Percentiles rank a stretch among this genome's conserved stretches.
These are phyloP conservation scores for Orthosia incerta DNA, from an alignment of 2,888 invertebrate species.

Conservation along the genomic window DNA sequence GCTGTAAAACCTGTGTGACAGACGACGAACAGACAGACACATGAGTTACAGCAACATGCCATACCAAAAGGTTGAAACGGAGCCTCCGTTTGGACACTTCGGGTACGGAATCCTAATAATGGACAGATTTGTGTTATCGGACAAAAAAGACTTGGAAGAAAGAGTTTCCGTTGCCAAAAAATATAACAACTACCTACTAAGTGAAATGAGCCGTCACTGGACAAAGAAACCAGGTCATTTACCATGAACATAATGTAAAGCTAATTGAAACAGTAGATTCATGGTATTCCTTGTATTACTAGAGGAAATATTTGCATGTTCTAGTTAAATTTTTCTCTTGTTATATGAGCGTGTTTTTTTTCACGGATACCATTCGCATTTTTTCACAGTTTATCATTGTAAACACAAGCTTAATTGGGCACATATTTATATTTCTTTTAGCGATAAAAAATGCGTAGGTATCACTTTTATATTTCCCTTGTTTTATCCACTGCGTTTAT, in stretches of 20 bases:
- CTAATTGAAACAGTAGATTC: constrained; percentile 27
- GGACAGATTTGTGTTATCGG: background rate
- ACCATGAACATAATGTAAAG: constrained; percentile 24
- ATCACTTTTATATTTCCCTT: background rate
- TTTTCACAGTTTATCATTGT: constrained; percentile 19
- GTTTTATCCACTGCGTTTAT: background rate
- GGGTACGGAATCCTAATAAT: too few relatives aligned
- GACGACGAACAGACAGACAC: too few relatives aligned
- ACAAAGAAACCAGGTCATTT: constrained; percentile 26
- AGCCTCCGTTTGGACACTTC: too few relatives aligned
- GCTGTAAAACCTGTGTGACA: too few relatives aligned
- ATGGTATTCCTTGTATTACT: background rate
- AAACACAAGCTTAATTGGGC: constrained; percentile 2
- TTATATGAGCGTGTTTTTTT: constrained; percentile 1
- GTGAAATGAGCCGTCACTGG: constrained; percentile 27
- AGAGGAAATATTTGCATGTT: constrained; percentile 27
- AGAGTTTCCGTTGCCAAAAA: constrained; percentile 23
- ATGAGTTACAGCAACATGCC: too few relatives aligned
- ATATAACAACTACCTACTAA: constrained; percentile 12
- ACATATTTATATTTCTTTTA: constrained; percentile 26
- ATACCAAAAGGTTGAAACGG: too few relatives aligned
- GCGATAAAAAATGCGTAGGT: background rate
- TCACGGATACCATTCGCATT: background rate
- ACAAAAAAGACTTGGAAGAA: background rate
- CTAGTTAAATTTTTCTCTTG: constrained; percentile 18